Conservation (phyloP, 2,113 vertebrate genomes). For the Polypterus senegalus region DNA sequence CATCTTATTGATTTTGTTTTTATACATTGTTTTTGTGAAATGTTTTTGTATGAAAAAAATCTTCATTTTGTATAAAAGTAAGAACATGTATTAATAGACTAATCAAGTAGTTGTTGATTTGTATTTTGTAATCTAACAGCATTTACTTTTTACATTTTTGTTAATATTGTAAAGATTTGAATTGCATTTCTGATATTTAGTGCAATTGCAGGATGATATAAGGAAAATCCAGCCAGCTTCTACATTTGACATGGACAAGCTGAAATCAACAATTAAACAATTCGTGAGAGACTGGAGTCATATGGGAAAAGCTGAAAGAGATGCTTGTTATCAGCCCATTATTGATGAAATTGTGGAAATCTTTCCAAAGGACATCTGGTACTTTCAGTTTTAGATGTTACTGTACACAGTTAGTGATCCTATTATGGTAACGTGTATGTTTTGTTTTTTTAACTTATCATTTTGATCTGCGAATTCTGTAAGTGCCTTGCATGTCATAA, state of each 20-base stretch:
- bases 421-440: too few species aligned
- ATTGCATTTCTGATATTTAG: constrained; percentile 10
- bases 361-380: constrained; percentile 84
- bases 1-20: too few species aligned
- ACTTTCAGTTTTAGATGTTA: constrained; percentile 13
- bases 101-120: neutral
- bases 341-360: constrained; percentile 81
- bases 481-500: too few species aligned
- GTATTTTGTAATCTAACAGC: neutral
- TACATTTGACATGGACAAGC: constrained; percentile 98
- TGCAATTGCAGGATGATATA: constrained; percentile 28
- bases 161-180: constrained; percentile 17
- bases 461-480: too few species aligned
- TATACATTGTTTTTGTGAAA: too few species aligned
- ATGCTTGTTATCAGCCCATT: constrained; percentile 86
- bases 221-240: constrained; percentile 70
- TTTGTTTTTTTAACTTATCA: too few species aligned
- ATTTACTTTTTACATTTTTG: neutral
- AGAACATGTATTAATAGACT: neutral
- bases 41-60: too few species aligned
- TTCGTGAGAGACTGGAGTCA: constrained; percentile 98
- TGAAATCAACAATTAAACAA: constrained; percentile 95
- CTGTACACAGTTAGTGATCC: too few species aligned
- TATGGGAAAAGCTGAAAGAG: constrained; percentile 75
- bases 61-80: neutral